Base-by-base conservation (phyloP, 2,797 vertebrate species). In the Microctenopoma steveboyesi region DNA sequence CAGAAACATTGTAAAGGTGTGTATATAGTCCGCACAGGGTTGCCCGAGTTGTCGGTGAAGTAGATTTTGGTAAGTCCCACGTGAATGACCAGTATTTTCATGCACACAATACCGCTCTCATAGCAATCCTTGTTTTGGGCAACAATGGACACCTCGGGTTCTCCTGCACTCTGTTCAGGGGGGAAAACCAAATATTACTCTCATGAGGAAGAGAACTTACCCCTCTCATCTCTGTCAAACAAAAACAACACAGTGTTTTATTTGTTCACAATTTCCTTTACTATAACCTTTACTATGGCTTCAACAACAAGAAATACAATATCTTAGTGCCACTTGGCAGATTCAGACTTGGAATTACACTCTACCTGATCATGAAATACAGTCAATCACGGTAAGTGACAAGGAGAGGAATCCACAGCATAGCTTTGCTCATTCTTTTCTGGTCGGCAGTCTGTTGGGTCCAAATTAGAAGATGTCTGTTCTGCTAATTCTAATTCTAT, bases 81-180 rank as follows among this genome's bases (percentile, higher is more conserved):
- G 54, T 97, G 95, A 90, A 99, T 95, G 77, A 97, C 94, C 91
- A 99, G 91, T 87, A 94, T 95, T 93, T 98, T 99, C 56, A 97
- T 98, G 80, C 98, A 99, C 80, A 99, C 94, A 84, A 99, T 99
- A 65, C 97, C 96, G 30, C 97, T 99, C 91, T 99, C 97, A 91
- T 98, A 99, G 92, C 98, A 99, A 89, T 97, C 98, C 91, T 96
- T 98, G 91, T 99, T 99, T 91, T 98, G 96, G 66, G 96, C 91
- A 79, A 97, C 96, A 90, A 99, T 91, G 83, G 97, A 97, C 80
- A 98, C 84, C 84, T 97, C 97, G 22, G 92, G 93, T 72, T 95
- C 95, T 85, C 95, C 96, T 66, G 86, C 85, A 89, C 96, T 96
- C 97, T 99, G 79, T 74, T 83, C 78, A 89, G n/a, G 79, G 57